A percentile compares a stretch with the other conserved stretches of the same genome.
These are phyloP conservation scores for Microhierax caerulescens DNA, from an alignment of 2,797 vertebrate genomes.

Conservation along the genomic window DNA sequence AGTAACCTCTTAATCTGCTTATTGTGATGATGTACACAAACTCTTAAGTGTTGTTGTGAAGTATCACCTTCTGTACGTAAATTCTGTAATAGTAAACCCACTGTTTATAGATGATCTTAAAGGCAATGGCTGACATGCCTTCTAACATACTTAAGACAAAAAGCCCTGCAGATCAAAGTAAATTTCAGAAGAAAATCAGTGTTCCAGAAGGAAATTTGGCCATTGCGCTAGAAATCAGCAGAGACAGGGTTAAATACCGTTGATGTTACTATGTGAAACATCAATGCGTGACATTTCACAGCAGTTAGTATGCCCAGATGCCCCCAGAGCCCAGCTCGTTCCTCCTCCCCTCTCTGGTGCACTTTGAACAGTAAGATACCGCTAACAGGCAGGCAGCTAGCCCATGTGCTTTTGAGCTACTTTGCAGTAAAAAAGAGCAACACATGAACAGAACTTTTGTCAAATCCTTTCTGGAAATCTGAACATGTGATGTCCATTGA, in stretches of 20 bases:
- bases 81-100: background rate
- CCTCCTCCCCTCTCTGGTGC: slow-evolving; percentile 51
- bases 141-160: fast-evolving
- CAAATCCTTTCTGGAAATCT: slow-evolving; percentile 39
- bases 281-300: slow-evolving; percentile 52
- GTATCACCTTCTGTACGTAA: background rate
- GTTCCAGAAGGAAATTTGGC: background rate
- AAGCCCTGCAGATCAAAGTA: background rate
- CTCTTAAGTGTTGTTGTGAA: background rate
- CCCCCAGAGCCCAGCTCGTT: slow-evolving; percentile 20
- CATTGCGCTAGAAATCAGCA: background rate
- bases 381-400: slow-evolving; percentile 16
- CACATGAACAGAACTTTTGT: slow-evolving; percentile 35
- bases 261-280: slow-evolving; percentile 13
- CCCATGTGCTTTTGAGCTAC: slow-evolving; percentile 49
- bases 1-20: background rate
- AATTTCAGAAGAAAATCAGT: background rate
- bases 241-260: slow-evolving; percentile 7
- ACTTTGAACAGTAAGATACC: slow-evolving; percentile 54
- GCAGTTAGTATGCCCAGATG: slow-evolving; percentile 42
- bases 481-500: slow-evolving; percentile 44
- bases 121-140: background rate
- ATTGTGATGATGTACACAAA: background rate
- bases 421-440: slow-evolving; percentile 47
- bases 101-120: background rate